Evolutionary conservation across 2,797 vertebrate genomes (phyloP), one percentile per base, ranked within the genome.

Genomic region (Chelon auratus): DNA sequence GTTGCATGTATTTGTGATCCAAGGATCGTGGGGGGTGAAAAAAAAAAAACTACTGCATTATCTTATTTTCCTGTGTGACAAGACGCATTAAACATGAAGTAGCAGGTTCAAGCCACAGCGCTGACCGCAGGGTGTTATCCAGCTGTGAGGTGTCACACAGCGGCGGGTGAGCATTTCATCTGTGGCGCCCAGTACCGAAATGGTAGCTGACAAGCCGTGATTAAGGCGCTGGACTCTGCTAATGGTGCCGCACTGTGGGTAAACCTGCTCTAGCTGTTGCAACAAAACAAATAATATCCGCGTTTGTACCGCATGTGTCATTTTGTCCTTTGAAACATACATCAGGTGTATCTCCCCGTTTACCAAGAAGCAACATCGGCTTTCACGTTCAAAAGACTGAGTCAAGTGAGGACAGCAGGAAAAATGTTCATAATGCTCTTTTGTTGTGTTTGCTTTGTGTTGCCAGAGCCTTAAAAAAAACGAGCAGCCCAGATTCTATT

Each of bases 401-500:
- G 52, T 64, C 48, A 37, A 60, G 42, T 6, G n/a, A 75, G 63
- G 73, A 73, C 57, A 61, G 72, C 42, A 24, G 62, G 54, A 78
- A 61, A 30, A 70, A 82, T 62, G 43, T 12, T 45, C 2, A 0
- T 24, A 54, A 69, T 68, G 64, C 33, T n/a, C 26, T 42, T 72
- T 81, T 66, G 58, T 69, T 67, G 50, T 54, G 66, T 77, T 83
- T 48, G 20, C 37, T 73, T 64, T 75, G 43, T 73, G 63, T 62
- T 68, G 62, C 73, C 59, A 62, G 59, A 8, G 33, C 37, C 67
- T 84, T 75, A 80, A 72, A 81, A 85, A 73, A 78, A 83, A 84
- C 0, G 12, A 78, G 66, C 65, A 36, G 67, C 40, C 57, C 39
- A 18, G 17, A 69, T 87, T 75, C 53, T 80, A 70, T 80, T 79